A percentile compares a stretch with the other conserved stretches of the same genome.
These are phyloP conservation scores for Chrysochloris asiatica DNA, from an alignment of 2,113 vertebrate species.

Conservation along the genomic window DNA sequence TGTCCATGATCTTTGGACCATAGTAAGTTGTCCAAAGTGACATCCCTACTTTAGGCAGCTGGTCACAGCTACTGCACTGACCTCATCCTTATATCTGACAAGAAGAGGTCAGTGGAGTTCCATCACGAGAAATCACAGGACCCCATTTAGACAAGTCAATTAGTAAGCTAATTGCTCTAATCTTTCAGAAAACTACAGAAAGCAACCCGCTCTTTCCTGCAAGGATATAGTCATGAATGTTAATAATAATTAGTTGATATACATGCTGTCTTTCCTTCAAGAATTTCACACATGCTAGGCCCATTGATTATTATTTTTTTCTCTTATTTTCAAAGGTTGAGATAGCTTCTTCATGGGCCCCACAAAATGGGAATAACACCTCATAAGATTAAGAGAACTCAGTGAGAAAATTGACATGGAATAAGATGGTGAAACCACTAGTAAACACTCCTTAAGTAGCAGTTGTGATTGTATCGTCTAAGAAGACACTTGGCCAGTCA, in stretches of 20 bases:
- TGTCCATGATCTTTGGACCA: not conserved
- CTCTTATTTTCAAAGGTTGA: conserved; percentile 54
- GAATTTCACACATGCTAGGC: conserved; percentile 60
- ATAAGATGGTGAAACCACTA: not conserved
- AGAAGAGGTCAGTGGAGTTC: not conserved
- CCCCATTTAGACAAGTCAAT: conserved; percentile 36
- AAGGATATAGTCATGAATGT: conserved; percentile 53
- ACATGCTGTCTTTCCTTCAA: conserved; percentile 67
- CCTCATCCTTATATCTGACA: not conserved
- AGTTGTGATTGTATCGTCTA: not conserved
- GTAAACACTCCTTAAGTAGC: not conserved
- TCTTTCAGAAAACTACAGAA: conserved; percentile 48
- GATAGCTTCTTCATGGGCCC: conserved; percentile 49
- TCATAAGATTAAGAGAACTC: conserved; percentile 56
- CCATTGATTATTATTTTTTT: conserved; percentile 61
- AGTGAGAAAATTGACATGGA: conserved; percentile 45
- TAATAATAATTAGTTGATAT: conserved; percentile 67
- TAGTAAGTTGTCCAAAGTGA: conserved; percentile 12
- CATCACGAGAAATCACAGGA: conserved; percentile 24
- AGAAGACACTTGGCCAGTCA: not conserved
- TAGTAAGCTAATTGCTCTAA: conserved; percentile 51
- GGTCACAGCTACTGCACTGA: conserved; percentile 37
- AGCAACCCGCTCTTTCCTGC: conserved; percentile 30
- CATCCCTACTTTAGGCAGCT: not conserved
- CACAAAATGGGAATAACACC: conserved; percentile 56